A percentile compares a stretch with the other conserved stretches of the same genome.
phyloP scores from a whole-genome alignment of 2,888 invertebrate genomes.

The Drosophila multiciliata region DNA sequence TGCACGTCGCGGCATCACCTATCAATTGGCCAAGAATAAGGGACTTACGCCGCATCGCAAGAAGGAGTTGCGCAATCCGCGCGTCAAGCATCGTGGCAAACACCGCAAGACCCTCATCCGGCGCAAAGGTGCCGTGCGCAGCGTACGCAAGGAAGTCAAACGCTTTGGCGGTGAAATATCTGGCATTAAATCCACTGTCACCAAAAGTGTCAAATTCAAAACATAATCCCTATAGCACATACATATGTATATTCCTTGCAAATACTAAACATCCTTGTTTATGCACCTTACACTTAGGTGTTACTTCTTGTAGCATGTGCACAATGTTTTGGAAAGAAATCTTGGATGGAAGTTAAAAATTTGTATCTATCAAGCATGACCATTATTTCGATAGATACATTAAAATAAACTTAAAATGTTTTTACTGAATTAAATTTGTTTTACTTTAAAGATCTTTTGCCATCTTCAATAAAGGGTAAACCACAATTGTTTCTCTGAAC shows the following conservation, averaged over 20 bases:
- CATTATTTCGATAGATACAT: not conserved
- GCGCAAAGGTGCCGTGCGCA: constrained; percentile 96
- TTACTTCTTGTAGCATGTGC: not conserved
- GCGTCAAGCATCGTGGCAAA: constrained; percentile 97
- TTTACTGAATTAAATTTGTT: not conserved
- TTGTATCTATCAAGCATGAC: not conserved
- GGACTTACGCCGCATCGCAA: constrained; percentile 96
- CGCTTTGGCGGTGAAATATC: constrained; percentile 97
- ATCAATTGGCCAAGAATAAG: constrained; percentile 98
- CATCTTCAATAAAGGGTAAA: too few species aligned
- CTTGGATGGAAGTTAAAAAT: not conserved
- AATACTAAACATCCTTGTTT: not conserved
- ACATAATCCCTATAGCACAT: constrained; percentile 47
- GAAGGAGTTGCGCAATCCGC: constrained; percentile 96
- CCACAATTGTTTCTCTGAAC: too few species aligned
- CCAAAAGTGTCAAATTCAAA: constrained; percentile 95
- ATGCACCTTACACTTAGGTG: not conserved
- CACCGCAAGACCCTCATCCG: constrained; percentile 96
- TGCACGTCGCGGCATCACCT: constrained; percentile 93
- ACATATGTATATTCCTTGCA: constrained; percentile 9
- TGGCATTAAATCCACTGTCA: constrained; percentile 95
- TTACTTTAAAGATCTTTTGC: not conserved
- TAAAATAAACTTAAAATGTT: not conserved
- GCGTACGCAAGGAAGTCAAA: constrained; percentile 91
- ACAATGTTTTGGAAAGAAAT: not conserved